Evolutionary conservation across 2,113 vertebrate species (phyloP).

Genomic region (Syrmaticus mikado): DNA sequence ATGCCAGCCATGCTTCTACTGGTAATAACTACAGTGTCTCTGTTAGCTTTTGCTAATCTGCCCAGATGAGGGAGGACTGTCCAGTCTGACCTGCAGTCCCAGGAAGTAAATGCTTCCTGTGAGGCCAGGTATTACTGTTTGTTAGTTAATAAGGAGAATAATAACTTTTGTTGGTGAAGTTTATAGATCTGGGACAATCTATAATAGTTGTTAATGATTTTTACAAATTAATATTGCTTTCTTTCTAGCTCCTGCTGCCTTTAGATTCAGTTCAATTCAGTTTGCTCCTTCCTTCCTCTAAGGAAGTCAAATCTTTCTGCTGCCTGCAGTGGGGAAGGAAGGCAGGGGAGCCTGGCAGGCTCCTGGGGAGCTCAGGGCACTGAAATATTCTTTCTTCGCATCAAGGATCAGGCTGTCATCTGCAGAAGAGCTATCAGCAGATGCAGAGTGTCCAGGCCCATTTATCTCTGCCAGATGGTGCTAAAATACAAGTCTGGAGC

Average conservation of each 20-base stretch:
- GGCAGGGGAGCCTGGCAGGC: background rate
- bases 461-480: conserved; percentile 71
- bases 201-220: background rate
- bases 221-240: background rate
- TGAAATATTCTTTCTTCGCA: conserved; percentile 6
- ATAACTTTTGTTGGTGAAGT: background rate
- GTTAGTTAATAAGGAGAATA: background rate
- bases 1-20: background rate
- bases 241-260: background rate
- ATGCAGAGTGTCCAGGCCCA: conserved; percentile 48
- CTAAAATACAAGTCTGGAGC: background rate
- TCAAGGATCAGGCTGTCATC: conserved; percentile 37
- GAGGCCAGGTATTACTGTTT: background rate
- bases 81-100: background rate
- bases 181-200: background rate
- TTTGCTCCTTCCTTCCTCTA: background rate
- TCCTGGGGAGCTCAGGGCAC: background rate
- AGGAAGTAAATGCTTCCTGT: background rate
- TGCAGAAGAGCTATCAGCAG: background rate
- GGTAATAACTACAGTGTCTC: background rate
- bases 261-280: background rate
- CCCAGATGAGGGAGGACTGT: background rate
- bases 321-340: background rate
- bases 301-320: background rate
- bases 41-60: background rate